Conservation (phyloP, 1,140 invertebrate genomes). For the Euglossa dilemma region DNA sequence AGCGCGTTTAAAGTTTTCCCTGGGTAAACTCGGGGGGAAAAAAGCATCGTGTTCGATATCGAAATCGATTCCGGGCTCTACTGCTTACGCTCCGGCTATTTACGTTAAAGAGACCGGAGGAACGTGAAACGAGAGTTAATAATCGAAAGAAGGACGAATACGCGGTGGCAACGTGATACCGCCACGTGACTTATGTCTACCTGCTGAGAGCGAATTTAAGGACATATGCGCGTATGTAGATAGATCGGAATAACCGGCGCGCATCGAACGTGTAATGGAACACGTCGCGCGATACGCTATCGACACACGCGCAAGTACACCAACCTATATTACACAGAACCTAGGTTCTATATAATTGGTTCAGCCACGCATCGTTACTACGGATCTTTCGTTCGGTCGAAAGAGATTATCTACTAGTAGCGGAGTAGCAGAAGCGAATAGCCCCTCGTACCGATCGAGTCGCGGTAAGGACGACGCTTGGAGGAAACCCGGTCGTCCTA, state of each 20-base stretch:
- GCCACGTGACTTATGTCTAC: constrained; percentile 56
- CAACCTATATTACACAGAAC: no score
- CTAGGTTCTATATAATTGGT: no score
- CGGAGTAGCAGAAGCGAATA: no score
- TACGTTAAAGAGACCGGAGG: background rate
- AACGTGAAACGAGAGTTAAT: constrained; percentile 53
- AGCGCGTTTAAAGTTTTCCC: background rate
- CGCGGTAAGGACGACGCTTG: background rate
- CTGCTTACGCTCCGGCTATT: background rate
- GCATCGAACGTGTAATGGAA: background rate
- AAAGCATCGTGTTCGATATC: background rate
- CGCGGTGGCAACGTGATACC: constrained; percentile 58
- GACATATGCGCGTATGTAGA: background rate
- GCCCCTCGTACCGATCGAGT: no score
- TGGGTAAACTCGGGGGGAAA: background rate
- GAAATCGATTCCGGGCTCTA: background rate
- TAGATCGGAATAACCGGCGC: background rate
- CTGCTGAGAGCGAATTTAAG: constrained; percentile 26
- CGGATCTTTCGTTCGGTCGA: no score
- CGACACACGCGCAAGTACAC: no score
- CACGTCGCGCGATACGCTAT: no score
- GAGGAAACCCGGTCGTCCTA: background rate
- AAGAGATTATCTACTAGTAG: no score
- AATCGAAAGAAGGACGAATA: constrained; percentile 59
- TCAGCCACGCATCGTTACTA: no score